A percentile compares a stretch with the other conserved stretches of the same genome.
Evolutionary conservation across 2,797 vertebrate species (phyloP).

Genomic region (Chelon auratus): DNA sequence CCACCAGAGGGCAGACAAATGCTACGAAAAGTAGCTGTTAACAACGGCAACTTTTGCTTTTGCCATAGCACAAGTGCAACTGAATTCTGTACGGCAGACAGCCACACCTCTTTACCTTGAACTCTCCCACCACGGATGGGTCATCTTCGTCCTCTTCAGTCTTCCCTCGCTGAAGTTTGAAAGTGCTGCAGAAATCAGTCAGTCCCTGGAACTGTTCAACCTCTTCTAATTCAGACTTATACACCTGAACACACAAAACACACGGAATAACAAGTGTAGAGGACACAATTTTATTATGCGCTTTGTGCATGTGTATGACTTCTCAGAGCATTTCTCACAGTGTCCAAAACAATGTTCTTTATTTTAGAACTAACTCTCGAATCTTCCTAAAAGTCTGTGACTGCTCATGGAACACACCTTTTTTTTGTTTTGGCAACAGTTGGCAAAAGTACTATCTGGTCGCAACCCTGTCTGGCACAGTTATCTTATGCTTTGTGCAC

Average conservation of each 20-base stretch:
- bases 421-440: neutral
- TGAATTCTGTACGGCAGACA: neutral
- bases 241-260: conserved; percentile 83
- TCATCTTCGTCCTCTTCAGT: conserved; percentile 90
- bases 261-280: neutral
- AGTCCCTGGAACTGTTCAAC: conserved; percentile 88
- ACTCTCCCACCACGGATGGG: conserved; percentile 95
- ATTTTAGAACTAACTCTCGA: too few species aligned
- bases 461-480: neutral
- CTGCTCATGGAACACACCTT: neutral
- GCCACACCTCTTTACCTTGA: conserved; percentile 87
- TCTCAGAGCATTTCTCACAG: too few species aligned
- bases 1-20: conserved; percentile 75
- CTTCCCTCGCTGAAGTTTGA: conserved; percentile 94
- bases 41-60: neutral
- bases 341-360: too few species aligned
- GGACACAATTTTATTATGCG: neutral
- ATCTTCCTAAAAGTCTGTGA: neutral
- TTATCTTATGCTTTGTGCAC: neutral
- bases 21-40: conserved; percentile 1
- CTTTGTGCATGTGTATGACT: too few species aligned
- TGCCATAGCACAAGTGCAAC: neutral
- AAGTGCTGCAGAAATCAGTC: conserved; percentile 96
- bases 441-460: too few species aligned
- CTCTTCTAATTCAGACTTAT: conserved; percentile 89